Evolutionary conservation across 2,797 vertebrate species (phyloP).

Genomic region (Loriculus beryllinus): DNA sequence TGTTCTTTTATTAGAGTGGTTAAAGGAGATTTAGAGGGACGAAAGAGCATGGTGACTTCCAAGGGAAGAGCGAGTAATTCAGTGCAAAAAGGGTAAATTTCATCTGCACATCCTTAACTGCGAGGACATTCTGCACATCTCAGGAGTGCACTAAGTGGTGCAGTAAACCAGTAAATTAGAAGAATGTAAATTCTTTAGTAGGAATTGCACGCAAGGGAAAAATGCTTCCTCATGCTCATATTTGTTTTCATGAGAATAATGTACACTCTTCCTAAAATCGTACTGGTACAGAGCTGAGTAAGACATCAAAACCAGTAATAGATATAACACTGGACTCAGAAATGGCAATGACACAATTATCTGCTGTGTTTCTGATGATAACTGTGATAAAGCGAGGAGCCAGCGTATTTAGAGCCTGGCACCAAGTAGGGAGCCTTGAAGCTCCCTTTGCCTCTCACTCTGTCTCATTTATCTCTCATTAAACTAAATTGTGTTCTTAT

Average conservation of each 20-base stretch:
- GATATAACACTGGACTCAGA: conserved; percentile 70
- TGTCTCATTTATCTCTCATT: conserved; percentile 70
- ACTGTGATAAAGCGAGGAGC: conserved; percentile 25
- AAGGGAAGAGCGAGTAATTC: conserved; percentile 74
- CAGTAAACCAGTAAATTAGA: conserved; percentile 87
- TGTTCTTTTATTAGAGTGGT: conserved; percentile 28
- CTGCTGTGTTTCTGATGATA: conserved; percentile 41
- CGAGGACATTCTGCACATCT: conserved; percentile 80
- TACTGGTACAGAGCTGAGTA: conserved; percentile 72
- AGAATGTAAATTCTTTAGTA: conserved; percentile 85
- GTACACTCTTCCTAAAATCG: conserved; percentile 79
- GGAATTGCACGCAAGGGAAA: conserved; percentile 82
- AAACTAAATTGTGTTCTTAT: conserved; percentile 73
- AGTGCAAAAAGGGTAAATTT: conserved; percentile 81
- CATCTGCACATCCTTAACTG: conserved; percentile 78
- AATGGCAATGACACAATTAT: conserved; percentile 53
- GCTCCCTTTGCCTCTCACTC: conserved; percentile 23
- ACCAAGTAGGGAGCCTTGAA: background rate
- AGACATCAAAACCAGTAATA: conserved; percentile 76
- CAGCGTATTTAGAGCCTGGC: background rate
- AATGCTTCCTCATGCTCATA: conserved; percentile 81
- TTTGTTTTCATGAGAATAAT: conserved; percentile 86
- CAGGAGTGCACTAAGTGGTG: conserved; percentile 82
- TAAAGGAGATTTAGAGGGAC: conserved; percentile 61
- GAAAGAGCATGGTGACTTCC: conserved; percentile 70